Base-by-base conservation (phyloP, 2,113 vertebrate species). In the Phalacrocorax brasilianus region DNA sequence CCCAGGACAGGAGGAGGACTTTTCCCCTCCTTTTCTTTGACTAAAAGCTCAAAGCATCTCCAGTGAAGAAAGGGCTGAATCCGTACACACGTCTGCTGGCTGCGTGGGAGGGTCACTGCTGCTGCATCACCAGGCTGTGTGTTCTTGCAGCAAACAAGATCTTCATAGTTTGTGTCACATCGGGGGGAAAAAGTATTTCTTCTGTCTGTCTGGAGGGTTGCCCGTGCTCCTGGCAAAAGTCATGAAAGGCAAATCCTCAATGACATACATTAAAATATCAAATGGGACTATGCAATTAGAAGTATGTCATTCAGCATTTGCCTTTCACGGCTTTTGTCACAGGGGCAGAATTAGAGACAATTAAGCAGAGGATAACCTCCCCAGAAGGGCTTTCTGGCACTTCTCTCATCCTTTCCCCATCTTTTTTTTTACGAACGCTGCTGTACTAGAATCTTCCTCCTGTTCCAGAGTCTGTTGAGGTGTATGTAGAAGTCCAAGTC, bases 211-310 rank as follows among this genome's bases (percentile, higher is more conserved):
- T 98, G 98, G 97, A 98, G 95, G 72, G 85, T 75, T 98, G 97
- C 97, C 97, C 68, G 2, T 94, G 94, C 85, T 98, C 88, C 89
- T 97, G 96, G 97, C 96, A 93, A 84, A 97, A 97, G 94, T 85
- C 83, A 78, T 87, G 97, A 95, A 96, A 97, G 91, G 81, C 97
- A 97, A 95, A 93, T 97, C 95, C 92, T 96, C 94, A 94, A 40
- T 97, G 97, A 93, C 95, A 92, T 65, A 95, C 94, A 95, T 97
- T 98, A 95, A 95, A 97, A 95, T 97, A 97, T 94, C 95, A 97
- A 97, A 94, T 91, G 79, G 72, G 88, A 89, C 97, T 70, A 6
- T 80, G 89, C 95, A 92, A 80, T 97, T 97, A 97, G 96, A 97
- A 95, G 88, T 73, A 61, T 93, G 93, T 92, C 92, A 93, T 68